phyloP scores from a whole-genome alignment of 1,140 invertebrate genomes.

The Pseudobourletiella spinata region DNA sequence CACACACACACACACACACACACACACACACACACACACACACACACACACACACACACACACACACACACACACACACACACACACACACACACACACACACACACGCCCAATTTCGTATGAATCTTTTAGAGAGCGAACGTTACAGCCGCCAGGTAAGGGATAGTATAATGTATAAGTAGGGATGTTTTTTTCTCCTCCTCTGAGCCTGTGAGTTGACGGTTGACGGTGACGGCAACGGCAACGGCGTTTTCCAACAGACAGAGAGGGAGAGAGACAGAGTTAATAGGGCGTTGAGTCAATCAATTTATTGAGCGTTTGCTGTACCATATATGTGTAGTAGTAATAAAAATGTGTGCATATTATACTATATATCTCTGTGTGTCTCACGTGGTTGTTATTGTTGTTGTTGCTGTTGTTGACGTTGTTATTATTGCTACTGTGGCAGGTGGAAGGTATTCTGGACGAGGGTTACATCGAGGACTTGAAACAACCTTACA shows the following conservation, averaged over 20 bases:
- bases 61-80: too few relatives aligned
- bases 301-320: not conserved
- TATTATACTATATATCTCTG: not conserved
- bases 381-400: not conserved
- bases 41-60: too few relatives aligned
- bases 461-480: slow-evolving; percentile 36
- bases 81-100: too few relatives aligned
- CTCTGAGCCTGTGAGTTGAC: too few relatives aligned
- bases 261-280: too few relatives aligned
- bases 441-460: slow-evolving; percentile 19
- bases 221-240: too few relatives aligned
- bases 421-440: not conserved
- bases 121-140: not conserved
- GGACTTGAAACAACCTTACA: slow-evolving; percentile 31
- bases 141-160: too few relatives aligned
- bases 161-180: too few relatives aligned
- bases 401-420: not conserved
- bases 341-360: not conserved
- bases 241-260: too few relatives aligned
- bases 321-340: not conserved
- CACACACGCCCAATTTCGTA: not conserved
- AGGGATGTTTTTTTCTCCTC: too few relatives aligned
- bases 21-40: too few relatives aligned
- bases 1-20: too few relatives aligned
- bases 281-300: not conserved